These are phyloP conservation scores for Drosophila baimaii DNA, from an alignment of 1,140 invertebrate genomes.

Conservation along the genomic window DNA sequence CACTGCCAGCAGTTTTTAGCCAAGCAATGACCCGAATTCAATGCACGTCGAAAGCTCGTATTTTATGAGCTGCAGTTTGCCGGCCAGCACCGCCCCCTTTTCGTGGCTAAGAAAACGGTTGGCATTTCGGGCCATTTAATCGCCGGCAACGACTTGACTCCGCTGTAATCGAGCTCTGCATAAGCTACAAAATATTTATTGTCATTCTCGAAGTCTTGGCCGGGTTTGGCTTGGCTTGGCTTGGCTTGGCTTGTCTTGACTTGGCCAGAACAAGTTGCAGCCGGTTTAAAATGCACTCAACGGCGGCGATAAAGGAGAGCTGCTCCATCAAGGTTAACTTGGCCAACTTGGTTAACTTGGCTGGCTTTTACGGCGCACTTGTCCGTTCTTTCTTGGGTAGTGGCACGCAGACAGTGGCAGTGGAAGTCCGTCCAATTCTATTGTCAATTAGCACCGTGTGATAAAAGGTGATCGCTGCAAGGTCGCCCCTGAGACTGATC, in stretches of 20 bases:
- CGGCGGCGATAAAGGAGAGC: slow-evolving; percentile 33
- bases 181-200: slow-evolving; percentile 52
- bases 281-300: slow-evolving; percentile 63
- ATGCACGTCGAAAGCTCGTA: slow-evolving; percentile 71
- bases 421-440: slow-evolving; percentile 32
- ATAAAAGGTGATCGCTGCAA: slow-evolving; percentile 40
- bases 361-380: slow-evolving; percentile 62
- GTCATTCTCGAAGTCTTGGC: slow-evolving; percentile 47
- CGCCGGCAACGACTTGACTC: slow-evolving; percentile 44
- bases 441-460: slow-evolving; percentile 41
- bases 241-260: slow-evolving; percentile 26
- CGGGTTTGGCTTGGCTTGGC: slow-evolving; percentile 25
- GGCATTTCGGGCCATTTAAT: slow-evolving; percentile 67
- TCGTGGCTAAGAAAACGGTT: slow-evolving; percentile 21
- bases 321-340: slow-evolving; percentile 69
- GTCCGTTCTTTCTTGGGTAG: slow-evolving; percentile 47
- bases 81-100: slow-evolving; percentile 8
- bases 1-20: background rate
- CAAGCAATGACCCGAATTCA: slow-evolving; percentile 75
- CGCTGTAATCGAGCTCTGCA: slow-evolving; percentile 57
- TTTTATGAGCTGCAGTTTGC: slow-evolving; percentile 47
- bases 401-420: slow-evolving; percentile 19
- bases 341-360: slow-evolving; percentile 59
- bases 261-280: slow-evolving; percentile 57
- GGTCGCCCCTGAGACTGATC: slow-evolving; percentile 17